These are phyloP conservation scores for Glaucopsyche alexis DNA, from an alignment of 2,888 invertebrate genomes.

Conservation along the genomic window DNA sequence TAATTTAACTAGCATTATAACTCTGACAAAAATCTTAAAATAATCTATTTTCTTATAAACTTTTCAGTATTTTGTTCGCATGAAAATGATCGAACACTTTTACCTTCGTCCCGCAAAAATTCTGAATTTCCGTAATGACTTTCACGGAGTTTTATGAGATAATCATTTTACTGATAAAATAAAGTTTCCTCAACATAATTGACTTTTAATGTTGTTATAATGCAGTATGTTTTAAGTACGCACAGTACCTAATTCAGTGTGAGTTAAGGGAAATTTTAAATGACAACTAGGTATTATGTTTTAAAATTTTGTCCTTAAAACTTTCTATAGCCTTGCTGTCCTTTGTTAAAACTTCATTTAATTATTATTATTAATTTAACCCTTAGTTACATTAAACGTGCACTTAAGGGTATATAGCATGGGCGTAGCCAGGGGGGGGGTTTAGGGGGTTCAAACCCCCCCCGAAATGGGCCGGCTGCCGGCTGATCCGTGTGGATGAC, in stretches of 20 bases:
- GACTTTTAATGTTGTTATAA: constrained; percentile 28
- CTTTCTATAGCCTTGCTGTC: neutral
- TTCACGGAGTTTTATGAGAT: constrained; percentile 22
- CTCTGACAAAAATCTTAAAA: neutral
- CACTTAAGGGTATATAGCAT: too few species aligned
- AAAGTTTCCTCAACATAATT: constrained; percentile 24
- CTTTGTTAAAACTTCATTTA: too few species aligned
- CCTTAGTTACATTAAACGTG: too few species aligned
- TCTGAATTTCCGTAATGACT: constrained; percentile 21
- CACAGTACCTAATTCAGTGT: constrained; percentile 13
- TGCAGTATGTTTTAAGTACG: constrained; percentile 5
- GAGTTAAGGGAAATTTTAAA: neutral
- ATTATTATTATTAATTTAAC: too few species aligned
- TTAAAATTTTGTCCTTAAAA: neutral
- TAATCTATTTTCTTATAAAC: neutral
- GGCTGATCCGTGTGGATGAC: too few species aligned
- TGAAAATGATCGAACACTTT: constrained; percentile 4
- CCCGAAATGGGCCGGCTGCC: too few species aligned
- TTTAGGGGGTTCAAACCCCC: too few species aligned
- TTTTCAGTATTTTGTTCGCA: neutral
- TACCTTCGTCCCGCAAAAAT: neutral
- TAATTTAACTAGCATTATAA: too few species aligned
- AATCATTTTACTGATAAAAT: constrained; percentile 18
- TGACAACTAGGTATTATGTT: neutral
- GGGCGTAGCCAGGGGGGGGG: too few species aligned